These are phyloP conservation scores for Trachelus troglodyta DNA, from an alignment of 2,888 invertebrate genomes.

Conservation along the genomic window DNA sequence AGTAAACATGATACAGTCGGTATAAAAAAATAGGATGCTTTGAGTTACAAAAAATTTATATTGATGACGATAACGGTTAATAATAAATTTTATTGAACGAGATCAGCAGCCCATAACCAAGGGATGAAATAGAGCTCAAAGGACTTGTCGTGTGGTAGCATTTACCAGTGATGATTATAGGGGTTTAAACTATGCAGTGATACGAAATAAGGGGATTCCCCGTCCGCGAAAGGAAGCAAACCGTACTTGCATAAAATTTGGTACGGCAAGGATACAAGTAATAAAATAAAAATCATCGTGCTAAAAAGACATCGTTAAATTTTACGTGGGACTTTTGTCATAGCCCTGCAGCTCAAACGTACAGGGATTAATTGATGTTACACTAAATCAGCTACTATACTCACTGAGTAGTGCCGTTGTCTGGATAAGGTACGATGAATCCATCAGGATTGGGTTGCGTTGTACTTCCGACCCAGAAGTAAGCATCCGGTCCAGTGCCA, in stretches of 20 bases:
- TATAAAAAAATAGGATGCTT: not conserved
- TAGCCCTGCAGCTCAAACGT: conserved; percentile 18
- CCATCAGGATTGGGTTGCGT: conserved; percentile 85
- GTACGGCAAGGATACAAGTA: conserved; percentile 28
- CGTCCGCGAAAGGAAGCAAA: not conserved
- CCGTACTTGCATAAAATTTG: not conserved
- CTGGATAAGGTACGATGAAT: conserved; percentile 86
- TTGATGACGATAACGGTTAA: not conserved
- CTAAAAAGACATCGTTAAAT: conserved; percentile 17
- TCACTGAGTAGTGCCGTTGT: conserved; percentile 84
- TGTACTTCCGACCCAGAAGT: conserved; percentile 91
- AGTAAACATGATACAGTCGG: not conserved
- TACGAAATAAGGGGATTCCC: not conserved
- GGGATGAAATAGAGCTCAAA: conserved; percentile 39
- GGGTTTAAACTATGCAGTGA: not conserved
- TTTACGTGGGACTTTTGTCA: conserved; percentile 45
- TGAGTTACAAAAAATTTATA: not conserved
- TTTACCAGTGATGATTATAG: not conserved
- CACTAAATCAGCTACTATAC: conserved; percentile 42
- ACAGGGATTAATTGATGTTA: not conserved
- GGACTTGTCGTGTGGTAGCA: conserved; percentile 34
- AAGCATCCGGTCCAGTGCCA: conserved; percentile 88
- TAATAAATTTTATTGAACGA: not conserved
- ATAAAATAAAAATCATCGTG: conserved; percentile 38
- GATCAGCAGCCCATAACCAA: not conserved